These are phyloP conservation scores for Gastrophysa polygoni DNA, from an alignment of 2,888 invertebrate genomes.

Conservation along the genomic window DNA sequence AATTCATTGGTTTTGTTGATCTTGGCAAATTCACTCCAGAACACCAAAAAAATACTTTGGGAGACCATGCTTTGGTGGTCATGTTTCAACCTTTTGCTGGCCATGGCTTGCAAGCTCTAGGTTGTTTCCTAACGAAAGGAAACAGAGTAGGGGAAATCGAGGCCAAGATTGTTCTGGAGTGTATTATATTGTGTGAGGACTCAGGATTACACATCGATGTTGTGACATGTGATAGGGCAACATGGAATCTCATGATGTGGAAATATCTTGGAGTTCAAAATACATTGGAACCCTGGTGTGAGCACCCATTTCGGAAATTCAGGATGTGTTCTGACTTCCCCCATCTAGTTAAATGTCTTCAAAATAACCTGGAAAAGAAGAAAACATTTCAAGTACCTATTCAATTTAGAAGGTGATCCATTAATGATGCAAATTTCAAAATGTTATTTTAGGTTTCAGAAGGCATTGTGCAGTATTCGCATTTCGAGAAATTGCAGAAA, in stretches of 20 bases:
- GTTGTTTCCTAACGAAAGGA: background rate
- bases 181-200: background rate
- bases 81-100: conserved; percentile 28
- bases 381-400: too few species aligned
- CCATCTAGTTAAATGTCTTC: too few species aligned
- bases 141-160: background rate
- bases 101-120: background rate
- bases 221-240: conserved; percentile 26
- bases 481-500: background rate
- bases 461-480: background rate
- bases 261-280: conserved; percentile 10
- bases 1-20: conserved; percentile 23
- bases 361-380: background rate
- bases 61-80: conserved; percentile 27
- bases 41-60: conserved; percentile 13
- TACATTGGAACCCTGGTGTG: too few species aligned
- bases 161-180: background rate
- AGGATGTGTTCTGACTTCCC: too few species aligned
- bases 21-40: conserved; percentile 16
- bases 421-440: too few species aligned
- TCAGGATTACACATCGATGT: conserved; percentile 18
- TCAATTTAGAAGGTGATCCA: too few species aligned
- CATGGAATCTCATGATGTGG: conserved; percentile 31
- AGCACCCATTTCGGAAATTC: too few species aligned
- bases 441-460: background rate